phyloP scores from a whole-genome alignment of 2,888 invertebrate species.

The Thymelicus lineola region DNA sequence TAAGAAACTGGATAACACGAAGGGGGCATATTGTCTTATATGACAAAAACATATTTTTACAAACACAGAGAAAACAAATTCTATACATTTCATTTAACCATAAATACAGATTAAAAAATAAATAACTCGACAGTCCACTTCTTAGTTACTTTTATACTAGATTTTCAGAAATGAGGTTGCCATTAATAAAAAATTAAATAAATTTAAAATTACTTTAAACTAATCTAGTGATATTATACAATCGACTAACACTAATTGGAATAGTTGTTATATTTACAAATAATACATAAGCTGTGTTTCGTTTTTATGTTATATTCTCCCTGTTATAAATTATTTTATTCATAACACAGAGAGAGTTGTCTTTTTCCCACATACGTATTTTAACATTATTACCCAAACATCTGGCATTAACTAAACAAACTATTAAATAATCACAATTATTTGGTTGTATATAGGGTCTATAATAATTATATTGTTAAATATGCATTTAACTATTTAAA shows the following conservation, averaged over 20 bases:
- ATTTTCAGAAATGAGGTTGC: constrained; percentile 50
- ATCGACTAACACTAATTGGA: constrained; percentile 78
- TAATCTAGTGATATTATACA: constrained; percentile 79
- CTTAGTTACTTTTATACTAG: constrained; percentile 42
- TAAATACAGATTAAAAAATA: constrained; percentile 40
- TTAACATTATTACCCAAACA: constrained; percentile 49
- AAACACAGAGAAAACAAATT: constrained; percentile 35
- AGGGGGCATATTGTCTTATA: neutral
- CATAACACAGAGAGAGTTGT: constrained; percentile 53
- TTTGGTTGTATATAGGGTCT: constrained; percentile 53
- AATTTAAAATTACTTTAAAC: constrained; percentile 61
- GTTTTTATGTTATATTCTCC: constrained; percentile 41
- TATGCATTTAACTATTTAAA: constrained; percentile 11
- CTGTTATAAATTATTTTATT: constrained; percentile 36
- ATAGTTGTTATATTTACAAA: constrained; percentile 63
- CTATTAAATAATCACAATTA: constrained; percentile 53
- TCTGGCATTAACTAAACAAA: constrained; percentile 39
- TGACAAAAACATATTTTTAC: constrained; percentile 13
- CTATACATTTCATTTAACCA: constrained; percentile 27
- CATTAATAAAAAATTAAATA: constrained; percentile 67
- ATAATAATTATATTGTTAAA: constrained; percentile 45
- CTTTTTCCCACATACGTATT: constrained; percentile 46
- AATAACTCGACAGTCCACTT: constrained; percentile 51
- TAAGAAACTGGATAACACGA: constrained; percentile 28
- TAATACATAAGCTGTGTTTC: constrained; percentile 61